Evolutionary conservation across 2,113 vertebrate species (phyloP), one percentile per base, ranked within the genome.

Genomic region (Phalacrocorax carbo): DNA sequence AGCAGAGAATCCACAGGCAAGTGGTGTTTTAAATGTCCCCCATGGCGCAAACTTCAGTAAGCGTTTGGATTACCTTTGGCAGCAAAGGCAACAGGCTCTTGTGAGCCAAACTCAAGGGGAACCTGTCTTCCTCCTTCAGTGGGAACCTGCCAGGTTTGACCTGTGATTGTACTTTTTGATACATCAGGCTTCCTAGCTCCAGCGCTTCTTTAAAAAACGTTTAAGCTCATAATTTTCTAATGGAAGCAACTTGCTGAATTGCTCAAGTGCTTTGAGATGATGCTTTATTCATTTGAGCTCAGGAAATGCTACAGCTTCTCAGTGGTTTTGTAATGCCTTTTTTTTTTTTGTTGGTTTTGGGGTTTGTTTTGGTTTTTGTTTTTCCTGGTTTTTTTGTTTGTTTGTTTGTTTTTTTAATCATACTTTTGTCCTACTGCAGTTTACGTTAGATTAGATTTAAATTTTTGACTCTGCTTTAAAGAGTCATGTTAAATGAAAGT

Each of bases 51-150:
- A 32, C 12, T 34, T 69, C 84, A 58, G 8, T 34, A 61, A 55
- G 10, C 0, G 0, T 23, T 49, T 60, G 21, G 32, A 6, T 82
- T 82, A 9, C 16, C 10, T 19, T 61, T 3, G 0, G 51, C 54
- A 83, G 48, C 40, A 55, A 55, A 72, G n/a, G 57, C 49, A 40
- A 6, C 34, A 65, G 49, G 30, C 23, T 52, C 23, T 17, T 57
- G 69, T 30, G 29, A 64, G 62, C 32, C 58, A 55, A 29, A 34
- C 25, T 15, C 30, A 36, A 42, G 52, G 30, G 40, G 22, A 78
- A 55, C n/a, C 16, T 2, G 1, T 36, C 34, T 48, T 60, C 36
- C 36, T 38, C 2, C 2, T 69, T 69, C 23, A 3, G 11, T 26
- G 9, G 20, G 22, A 38, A 27, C 20, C 20, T 61, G 36, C 40